phyloP scores from a whole-genome alignment of 30 jellyfish, hydroid and myxozoan genomes.

The Sanderia malayensis region DNA sequence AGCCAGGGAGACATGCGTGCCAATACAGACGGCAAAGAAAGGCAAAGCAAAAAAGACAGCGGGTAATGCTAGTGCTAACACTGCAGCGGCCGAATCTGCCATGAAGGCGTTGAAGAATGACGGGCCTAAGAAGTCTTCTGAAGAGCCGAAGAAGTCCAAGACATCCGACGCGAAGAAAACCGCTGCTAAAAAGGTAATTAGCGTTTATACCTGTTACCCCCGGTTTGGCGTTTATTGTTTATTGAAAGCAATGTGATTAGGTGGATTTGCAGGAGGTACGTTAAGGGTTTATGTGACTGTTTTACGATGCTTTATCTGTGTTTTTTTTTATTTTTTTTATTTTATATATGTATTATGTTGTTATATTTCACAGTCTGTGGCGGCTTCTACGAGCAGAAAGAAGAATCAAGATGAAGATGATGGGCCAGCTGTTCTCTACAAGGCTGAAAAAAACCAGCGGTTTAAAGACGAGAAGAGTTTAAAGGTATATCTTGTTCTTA shows the following conservation, averaged over 20 bases:
- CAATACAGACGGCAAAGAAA: constrained; percentile 75
- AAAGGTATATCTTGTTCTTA: constrained; percentile 41
- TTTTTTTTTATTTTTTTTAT: no score
- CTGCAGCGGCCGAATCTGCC: constrained; percentile 20
- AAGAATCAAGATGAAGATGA: constrained; percentile 84
- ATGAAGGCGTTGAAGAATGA: constrained; percentile 11
- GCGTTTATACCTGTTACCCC: no score
- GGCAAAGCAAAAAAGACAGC: constrained; percentile 26
- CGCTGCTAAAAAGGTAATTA: constrained; percentile 17
- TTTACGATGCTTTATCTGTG: no score
- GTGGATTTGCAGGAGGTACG: no score
- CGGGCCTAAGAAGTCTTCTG: constrained; percentile 9
- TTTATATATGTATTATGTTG: no score
- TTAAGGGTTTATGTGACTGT: no score
- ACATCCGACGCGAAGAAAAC: constrained; percentile 39
- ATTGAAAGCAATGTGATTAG: no score
- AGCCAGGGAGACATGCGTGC: constrained; percentile 84
- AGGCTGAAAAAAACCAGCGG: constrained; percentile 80
- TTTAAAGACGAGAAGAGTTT: constrained; percentile 79
- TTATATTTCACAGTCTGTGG: no score
- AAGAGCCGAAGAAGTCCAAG: constrained; percentile 37
- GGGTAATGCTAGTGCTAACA: constrained; percentile 5
- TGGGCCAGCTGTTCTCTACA: constrained; percentile 81
- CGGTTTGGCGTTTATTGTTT: no score
- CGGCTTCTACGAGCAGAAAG: constrained; percentile 36